phyloP scores from a whole-genome alignment of 2,888 invertebrate species.

The Gastracanthus pulcherrimus region DNA sequence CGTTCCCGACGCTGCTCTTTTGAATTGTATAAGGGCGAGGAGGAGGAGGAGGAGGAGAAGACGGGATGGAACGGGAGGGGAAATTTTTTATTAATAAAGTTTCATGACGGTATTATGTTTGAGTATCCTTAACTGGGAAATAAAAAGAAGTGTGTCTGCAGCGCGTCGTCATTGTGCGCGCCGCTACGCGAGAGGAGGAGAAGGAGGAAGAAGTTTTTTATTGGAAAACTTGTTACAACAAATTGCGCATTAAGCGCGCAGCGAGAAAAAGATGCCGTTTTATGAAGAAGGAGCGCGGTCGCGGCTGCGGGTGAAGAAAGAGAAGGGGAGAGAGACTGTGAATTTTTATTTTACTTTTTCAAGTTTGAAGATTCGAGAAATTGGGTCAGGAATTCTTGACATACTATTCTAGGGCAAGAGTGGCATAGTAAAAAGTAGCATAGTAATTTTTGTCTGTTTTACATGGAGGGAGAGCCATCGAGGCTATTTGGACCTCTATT shows the following conservation, averaged over 20 bases:
- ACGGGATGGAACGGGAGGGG: background rate
- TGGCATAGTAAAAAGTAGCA: too few species aligned
- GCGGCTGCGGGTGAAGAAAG: background rate
- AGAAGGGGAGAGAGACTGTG: background rate
- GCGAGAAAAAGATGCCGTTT: conserved; percentile 46
- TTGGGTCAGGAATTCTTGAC: conserved; percentile 18
- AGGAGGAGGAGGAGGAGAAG: too few species aligned
- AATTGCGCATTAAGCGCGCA: conserved; percentile 54
- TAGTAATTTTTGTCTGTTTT: too few species aligned
- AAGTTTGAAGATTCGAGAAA: conserved; percentile 26
- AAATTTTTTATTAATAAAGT: conserved; percentile 59
- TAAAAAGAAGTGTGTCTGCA: conserved; percentile 38
- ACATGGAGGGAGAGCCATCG: too few species aligned
- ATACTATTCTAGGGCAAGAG: too few species aligned
- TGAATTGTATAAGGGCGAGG: background rate
- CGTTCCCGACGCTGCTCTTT: too few species aligned
- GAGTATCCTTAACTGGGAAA: conserved; percentile 46
- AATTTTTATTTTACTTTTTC: conserved; percentile 13
- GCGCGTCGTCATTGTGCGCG: too few species aligned
- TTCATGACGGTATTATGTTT: conserved; percentile 48
- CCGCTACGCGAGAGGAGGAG: too few species aligned
- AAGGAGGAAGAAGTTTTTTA: conserved; percentile 48
- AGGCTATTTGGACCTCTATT: too few species aligned
- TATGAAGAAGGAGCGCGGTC: background rate
- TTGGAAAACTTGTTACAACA: conserved; percentile 59